Evolutionary conservation across 2,113 vertebrate genomes (phyloP), one percentile per base, ranked within the genome.

Genomic region (Actinemys pallida): DNA sequence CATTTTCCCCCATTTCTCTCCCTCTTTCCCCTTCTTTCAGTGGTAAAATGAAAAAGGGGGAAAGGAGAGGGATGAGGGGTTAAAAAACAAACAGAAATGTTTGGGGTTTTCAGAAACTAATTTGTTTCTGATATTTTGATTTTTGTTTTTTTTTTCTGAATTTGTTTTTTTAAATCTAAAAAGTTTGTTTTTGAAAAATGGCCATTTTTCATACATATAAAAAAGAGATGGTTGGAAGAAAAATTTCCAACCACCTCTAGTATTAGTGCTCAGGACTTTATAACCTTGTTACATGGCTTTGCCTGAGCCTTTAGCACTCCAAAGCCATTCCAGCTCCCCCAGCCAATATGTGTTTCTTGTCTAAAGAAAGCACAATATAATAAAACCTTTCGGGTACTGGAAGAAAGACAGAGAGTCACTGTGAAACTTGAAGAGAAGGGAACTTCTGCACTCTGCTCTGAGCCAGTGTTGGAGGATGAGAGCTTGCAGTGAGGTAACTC

Each of bases 291-390:
- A 52, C 7, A 24, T 50, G 87, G 50, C 95, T 84, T 78, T 88
- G 84, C 86, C 89, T 79, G 93, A 95, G 94, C 94, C 95, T 93
- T 83, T 0, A 0, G 0, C n/a, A 84, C 96, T 97, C 95, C 92
- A 94, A 80, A 76, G 1, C 78, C 29, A 3, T 57, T 92, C 90
- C 75, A 50, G 88, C 81, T 95, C 10, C 42, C 93, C 95, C 96
- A 96, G 93, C 89, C 75, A 52, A 57, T 47, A 79, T 95, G 90
- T 45, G 24, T 97, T 97, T 96, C 89, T 95, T 96, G 95, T 97
- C 93, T 94, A 94, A 93, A 97, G 92, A 82, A 91, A 97, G 96
- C 86, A 42, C 16, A 87, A 97, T 92, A 95, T 90, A 95, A 96
- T 91, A 93, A 97, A 90, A 83, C 83, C 4, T 84, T 95, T 94